Percentiles rank a stretch among this genome's conserved stretches.
phyloP scores from a whole-genome alignment of 2,888 invertebrate genomes.

The Zaprionus bogoriensis region DNA sequence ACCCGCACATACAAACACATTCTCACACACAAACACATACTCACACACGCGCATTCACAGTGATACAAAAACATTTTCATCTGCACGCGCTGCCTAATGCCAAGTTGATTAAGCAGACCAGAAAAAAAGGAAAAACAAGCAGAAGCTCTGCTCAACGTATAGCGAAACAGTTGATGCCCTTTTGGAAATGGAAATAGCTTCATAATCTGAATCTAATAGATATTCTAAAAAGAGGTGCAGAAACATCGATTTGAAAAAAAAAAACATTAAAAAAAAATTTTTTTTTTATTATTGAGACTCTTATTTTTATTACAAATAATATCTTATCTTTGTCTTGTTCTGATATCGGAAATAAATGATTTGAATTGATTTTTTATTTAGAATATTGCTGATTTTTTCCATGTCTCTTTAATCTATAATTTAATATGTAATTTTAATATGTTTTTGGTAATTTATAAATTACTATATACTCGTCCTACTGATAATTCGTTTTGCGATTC shows the following conservation, averaged over 20 bases:
- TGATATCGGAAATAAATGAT: too few relatives aligned
- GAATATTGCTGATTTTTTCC: not conserved
- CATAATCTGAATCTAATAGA: too few relatives aligned
- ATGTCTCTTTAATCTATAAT: not conserved
- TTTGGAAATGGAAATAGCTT: not conserved
- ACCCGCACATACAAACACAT: not conserved
- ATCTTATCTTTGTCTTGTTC: too few relatives aligned
- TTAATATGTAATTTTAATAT: not conserved
- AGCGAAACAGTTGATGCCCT: not conserved
- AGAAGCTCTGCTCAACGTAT: not conserved
- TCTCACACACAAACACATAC: not conserved
- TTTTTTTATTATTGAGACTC: too few relatives aligned
- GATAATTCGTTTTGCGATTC: too few relatives aligned
- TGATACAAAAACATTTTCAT: slow-evolving; percentile 18
- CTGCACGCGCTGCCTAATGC: slow-evolving; percentile 38
- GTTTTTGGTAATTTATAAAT: not conserved
- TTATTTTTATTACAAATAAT: too few relatives aligned
- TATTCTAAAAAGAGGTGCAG: too few relatives aligned
- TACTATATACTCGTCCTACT: too few relatives aligned
- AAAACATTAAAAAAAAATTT: too few relatives aligned
- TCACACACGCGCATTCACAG: not conserved
- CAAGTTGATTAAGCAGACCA: slow-evolving; percentile 40
- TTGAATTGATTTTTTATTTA: too few relatives aligned
- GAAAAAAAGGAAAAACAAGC: not conserved
- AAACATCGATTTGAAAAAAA: too few relatives aligned